phyloP scores from a whole-genome alignment of 2,113 vertebrate genomes.

The Irena cyanogastra region DNA sequence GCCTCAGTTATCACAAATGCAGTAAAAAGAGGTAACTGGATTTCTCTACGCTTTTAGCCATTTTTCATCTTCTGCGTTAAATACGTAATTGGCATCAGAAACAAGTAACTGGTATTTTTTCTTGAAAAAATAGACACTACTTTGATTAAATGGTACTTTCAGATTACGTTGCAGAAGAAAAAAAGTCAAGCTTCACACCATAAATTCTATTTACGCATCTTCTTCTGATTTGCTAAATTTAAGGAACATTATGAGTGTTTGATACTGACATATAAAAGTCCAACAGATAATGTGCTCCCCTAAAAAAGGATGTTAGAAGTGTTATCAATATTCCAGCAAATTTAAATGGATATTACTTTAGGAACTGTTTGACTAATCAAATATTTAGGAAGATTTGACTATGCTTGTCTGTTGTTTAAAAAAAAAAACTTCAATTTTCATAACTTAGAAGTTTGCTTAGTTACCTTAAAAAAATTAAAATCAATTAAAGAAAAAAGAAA shows the following conservation, averaged over 20 bases:
- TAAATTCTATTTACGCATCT: background rate
- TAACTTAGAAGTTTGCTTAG: background rate
- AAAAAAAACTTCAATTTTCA: background rate
- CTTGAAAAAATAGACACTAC: background rate
- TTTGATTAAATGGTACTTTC: background rate
- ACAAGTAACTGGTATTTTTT: background rate
- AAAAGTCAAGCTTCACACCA: background rate
- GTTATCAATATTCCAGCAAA: background rate
- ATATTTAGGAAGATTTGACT: background rate
- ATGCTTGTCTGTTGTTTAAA: background rate
- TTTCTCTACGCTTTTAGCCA: background rate
- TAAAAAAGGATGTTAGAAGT: background rate
- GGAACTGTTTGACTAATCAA: background rate
- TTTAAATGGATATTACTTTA: background rate
- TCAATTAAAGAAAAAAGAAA: background rate
- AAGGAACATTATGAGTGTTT: background rate
- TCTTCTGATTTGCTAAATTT: background rate
- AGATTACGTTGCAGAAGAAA: background rate
- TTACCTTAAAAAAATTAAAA: background rate
- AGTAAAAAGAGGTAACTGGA: background rate
- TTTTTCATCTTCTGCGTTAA: background rate
- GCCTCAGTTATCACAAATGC: background rate
- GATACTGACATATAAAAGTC: background rate
- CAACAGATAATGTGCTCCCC: background rate
- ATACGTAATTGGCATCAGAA: background rate